Percentiles rank a stretch among this genome's conserved stretches.
phyloP scores from a whole-genome alignment of 2,888 invertebrate genomes.

The Agrotis segetum region DNA sequence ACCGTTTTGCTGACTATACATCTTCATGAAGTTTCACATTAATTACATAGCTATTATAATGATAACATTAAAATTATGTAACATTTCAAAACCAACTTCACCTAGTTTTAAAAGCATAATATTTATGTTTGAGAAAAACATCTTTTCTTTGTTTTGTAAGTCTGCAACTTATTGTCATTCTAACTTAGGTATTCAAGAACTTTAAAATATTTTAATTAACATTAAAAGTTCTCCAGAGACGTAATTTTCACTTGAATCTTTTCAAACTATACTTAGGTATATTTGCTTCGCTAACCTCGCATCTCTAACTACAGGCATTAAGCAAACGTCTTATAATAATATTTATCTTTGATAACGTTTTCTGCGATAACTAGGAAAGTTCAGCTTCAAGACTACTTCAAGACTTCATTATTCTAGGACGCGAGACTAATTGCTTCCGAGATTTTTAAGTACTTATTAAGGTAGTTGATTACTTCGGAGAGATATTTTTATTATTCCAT shows the following conservation, averaged over 20 bases:
- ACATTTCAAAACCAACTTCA: not conserved
- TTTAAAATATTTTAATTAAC: not conserved
- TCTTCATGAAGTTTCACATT: too few relatives aligned
- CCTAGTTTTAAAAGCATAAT: not conserved
- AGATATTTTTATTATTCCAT: not conserved
- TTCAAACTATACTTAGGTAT: not conserved
- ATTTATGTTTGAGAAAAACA: not conserved
- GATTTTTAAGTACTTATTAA: not conserved
- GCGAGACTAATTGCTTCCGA: not conserved
- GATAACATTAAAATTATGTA: too few relatives aligned
- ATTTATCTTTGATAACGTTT: slow-evolving; percentile 1
- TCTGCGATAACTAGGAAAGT: slow-evolving; percentile 1
- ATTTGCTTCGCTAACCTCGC: slow-evolving; percentile 11
- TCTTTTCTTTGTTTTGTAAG: not conserved
- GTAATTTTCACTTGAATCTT: not conserved
- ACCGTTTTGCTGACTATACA: too few relatives aligned
- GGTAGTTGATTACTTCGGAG: not conserved
- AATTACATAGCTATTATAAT: too few relatives aligned
- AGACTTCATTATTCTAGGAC: not conserved
- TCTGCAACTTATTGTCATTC: not conserved
- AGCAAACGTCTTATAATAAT: not conserved
- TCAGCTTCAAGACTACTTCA: not conserved
- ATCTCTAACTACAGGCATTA: not conserved
- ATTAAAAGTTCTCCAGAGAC: not conserved
- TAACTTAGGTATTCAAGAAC: not conserved